Evolutionary conservation across 2,797 vertebrate species (phyloP).

Genomic region (Poecilia gillii): DNA sequence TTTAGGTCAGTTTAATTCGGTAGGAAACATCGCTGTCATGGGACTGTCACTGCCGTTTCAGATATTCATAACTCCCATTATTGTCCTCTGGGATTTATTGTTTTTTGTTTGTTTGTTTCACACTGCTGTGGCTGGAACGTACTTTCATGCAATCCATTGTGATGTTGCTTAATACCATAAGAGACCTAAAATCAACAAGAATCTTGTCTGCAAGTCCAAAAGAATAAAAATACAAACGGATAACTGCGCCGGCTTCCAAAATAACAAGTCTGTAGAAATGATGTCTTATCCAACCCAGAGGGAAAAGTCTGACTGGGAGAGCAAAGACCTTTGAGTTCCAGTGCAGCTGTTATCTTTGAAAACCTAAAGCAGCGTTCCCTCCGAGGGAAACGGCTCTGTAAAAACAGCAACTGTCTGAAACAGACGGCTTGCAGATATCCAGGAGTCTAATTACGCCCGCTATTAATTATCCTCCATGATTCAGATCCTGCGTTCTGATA

Average conservation of each 20-base stretch:
- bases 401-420: conserved; percentile 43
- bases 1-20: conserved; percentile 37
- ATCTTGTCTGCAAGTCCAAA: conserved; percentile 25
- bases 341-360: conserved; percentile 61
- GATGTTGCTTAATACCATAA: not conserved
- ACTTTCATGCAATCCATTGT: conserved; percentile 19
- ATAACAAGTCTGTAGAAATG: conserved; percentile 34
- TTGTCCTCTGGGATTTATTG: conserved; percentile 34
- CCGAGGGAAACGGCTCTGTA: conserved; percentile 35
- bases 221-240: conserved; percentile 8
- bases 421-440: not conserved
- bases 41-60: conserved; percentile 35
- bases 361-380: conserved; percentile 44
- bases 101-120: not conserved
- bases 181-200: conserved; percentile 25
- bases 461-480: conserved; percentile 2
- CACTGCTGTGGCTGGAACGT: conserved; percentile 2
- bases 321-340: conserved; percentile 65
- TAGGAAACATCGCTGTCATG: conserved; percentile 19
- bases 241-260: conserved; percentile 18
- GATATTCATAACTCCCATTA: conserved; percentile 19
- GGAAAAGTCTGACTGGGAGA: conserved; percentile 58
- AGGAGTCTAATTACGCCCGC: not conserved
- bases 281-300: conserved; percentile 34
- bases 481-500: not conserved